Percentiles rank a stretch among this genome's conserved stretches.
phyloP scores from a whole-genome alignment of 2,797 vertebrate species.

The Ceyx erithaca region DNA sequence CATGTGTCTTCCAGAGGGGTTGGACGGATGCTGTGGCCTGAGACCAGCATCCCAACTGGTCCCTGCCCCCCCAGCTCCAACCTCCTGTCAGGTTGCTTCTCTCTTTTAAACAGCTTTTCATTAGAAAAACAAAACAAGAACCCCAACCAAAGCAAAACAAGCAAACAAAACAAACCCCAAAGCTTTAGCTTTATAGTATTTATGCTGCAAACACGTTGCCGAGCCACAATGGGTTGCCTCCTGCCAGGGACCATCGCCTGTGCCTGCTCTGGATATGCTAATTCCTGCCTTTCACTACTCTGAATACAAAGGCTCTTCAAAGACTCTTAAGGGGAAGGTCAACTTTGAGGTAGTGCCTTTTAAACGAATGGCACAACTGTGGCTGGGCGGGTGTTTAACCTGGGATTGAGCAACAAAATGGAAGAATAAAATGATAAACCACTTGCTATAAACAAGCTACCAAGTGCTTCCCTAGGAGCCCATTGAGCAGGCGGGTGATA shows the following conservation, averaged over 20 bases:
- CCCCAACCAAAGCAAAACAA: no score
- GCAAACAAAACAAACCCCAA: no score
- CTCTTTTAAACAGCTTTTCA: no score
- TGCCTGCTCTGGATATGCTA: neutral
- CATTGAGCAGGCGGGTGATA: neutral
- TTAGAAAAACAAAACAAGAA: no score
- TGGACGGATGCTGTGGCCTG: fast-evolving
- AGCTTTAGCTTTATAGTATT: neutral
- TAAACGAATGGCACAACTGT: constrained; percentile 22
- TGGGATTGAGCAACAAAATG: neutral
- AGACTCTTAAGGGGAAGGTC: constrained; percentile 32
- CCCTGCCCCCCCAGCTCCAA: no score
- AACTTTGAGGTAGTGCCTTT: constrained; percentile 14
- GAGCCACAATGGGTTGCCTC: neutral
- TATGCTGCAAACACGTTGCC: neutral
- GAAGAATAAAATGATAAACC: constrained; percentile 6
- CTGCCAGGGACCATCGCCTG: neutral
- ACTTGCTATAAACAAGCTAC: neutral
- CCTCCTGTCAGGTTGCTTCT: no score
- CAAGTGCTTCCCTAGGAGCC: neutral
- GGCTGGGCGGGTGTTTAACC: neutral
- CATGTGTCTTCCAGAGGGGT: neutral
- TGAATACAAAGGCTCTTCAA: constrained; percentile 4
- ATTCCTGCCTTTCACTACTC: neutral
- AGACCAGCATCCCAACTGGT: fast-evolving